Evolutionary conservation across 2,113 vertebrate species (phyloP).

Genomic region (Catagonus wagneri): DNA sequence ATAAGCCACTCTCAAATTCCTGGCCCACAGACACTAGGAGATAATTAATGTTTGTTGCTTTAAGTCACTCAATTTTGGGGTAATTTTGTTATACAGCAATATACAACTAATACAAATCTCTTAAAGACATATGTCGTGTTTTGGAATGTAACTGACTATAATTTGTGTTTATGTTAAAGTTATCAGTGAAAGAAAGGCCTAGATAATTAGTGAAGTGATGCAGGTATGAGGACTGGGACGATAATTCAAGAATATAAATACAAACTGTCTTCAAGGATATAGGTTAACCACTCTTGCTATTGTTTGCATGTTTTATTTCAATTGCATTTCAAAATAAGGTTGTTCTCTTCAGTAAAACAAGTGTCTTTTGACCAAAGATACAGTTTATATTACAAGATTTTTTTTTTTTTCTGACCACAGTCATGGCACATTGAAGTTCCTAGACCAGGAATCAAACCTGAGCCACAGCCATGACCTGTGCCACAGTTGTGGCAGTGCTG

Average conservation of each 20-base stretch:
- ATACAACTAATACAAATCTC: background rate
- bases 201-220: slow-evolving; percentile 17
- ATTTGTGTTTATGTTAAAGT: background rate
- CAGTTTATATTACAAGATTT: background rate
- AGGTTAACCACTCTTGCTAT: background rate
- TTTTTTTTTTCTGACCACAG: background rate
- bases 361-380: slow-evolving; percentile 9
- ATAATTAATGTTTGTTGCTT: background rate
- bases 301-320: slow-evolving; percentile 4
- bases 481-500: no score
- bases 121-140: background rate
- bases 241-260: background rate
- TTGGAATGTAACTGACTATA: background rate
- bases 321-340: background rate
- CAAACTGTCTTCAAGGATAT: background rate
- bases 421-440: no score
- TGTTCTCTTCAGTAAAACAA: background rate
- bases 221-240: background rate
- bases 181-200: background rate
- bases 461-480: no score
- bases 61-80: background rate
- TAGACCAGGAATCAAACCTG: no score
- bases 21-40: background rate
- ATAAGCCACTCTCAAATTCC: background rate
- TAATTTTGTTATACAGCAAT: background rate